Base-by-base conservation (phyloP, 2,113 vertebrate genomes). In the Polyodon spathula region DNA sequence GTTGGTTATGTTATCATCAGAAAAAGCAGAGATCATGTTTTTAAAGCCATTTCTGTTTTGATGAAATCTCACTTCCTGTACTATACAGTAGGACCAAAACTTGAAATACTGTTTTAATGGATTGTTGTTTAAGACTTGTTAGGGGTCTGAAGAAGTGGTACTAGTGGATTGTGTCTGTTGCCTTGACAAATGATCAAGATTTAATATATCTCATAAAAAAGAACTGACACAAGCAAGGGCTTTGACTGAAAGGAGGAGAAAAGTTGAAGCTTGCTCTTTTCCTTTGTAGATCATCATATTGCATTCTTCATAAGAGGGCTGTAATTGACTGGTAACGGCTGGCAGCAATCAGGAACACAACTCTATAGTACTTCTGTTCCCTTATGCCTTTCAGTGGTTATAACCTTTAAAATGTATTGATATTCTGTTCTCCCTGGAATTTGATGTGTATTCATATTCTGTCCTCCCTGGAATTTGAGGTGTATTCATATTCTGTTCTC, bases 321-420 rank as follows among this genome's bases (percentile, higher is more conserved):
- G 37, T 57, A 51, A 62, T n/a, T 57, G 60, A 38, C 42, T 55
- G 38, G 41, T 54, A 56, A 58, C 56, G 42, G 65, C 74, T 63
- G 66, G 72, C 72, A 68, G 76, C 75, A 66, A 66, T 72, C 15
- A 52, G 11, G 65, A 71, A 65, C 83, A 82, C 76, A 80, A 81
- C 77, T 71, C 67, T 40, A 27, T 3, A 27, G 27, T 27, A 58
- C 65, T 76, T 80, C 72, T 66, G 16, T 54, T 72, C 68, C 60
- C 6, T 54, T 16, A 41, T 9, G 56, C 67, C 66, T 73, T 73
- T 78, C 71, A 44, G 73, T 71, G 78, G 73, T n/a, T 11, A 69
- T 74, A 62, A 16, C 61, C 57, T 65, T 69, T 51, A 60, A 64
- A 65, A 69, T 75, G 75, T 78, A 63, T 74, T 70, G 70, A 60